Percentiles rank a stretch among this genome's conserved stretches.
Evolutionary conservation across 2,797 vertebrate genomes (phyloP).

Genomic region (Cuculus canorus): DNA sequence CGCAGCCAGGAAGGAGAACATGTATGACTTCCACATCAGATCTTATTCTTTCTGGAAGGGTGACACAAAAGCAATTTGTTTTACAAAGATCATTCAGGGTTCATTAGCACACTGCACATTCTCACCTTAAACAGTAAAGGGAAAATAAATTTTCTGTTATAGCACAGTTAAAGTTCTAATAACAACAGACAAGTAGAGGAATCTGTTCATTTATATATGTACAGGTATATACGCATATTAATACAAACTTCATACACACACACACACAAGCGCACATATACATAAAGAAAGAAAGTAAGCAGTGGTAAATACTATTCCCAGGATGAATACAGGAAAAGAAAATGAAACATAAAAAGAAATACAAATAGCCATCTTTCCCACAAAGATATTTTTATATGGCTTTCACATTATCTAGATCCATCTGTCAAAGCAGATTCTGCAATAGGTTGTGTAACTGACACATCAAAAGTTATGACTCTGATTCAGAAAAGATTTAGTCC

Average conservation of each 20-base stretch:
- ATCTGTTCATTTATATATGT: background rate
- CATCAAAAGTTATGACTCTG: conserved; percentile 1
- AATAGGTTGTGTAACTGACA: background rate
- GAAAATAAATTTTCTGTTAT: background rate
- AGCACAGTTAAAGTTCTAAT: background rate
- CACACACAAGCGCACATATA: background rate
- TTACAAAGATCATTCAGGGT: background rate
- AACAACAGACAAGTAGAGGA: background rate
- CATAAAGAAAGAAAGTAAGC: background rate
- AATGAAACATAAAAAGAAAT: background rate
- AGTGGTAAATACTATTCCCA: background rate
- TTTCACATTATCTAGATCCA: conserved; percentile 8
- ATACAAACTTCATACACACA: background rate
- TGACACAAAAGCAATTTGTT: background rate
- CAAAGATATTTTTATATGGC: background rate
- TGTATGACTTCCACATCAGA: background rate
- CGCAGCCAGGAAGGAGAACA: background rate
- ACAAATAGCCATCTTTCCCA: background rate
- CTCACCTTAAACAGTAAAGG: background rate
- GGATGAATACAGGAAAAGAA: background rate
- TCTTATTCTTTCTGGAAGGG: background rate
- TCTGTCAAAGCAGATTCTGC: conserved; percentile 32
- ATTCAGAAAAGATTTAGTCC: conserved; percentile 23
- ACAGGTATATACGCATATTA: background rate
- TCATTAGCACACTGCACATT: background rate